phyloP scores from a whole-genome alignment of 1,140 invertebrate genomes.

The Cydia pomonella region DNA sequence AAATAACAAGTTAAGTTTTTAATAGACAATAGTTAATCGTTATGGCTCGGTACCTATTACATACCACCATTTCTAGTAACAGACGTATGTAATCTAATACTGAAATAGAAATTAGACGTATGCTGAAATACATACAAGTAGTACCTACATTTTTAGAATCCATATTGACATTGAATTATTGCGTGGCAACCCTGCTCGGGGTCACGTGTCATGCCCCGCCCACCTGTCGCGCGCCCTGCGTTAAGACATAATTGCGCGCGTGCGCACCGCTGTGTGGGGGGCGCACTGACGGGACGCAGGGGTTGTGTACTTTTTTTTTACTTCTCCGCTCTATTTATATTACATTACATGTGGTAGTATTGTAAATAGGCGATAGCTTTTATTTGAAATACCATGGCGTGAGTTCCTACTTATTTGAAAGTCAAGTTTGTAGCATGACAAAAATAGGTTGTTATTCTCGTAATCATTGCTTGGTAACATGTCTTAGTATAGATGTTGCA shows the following conservation, averaged over 20 bases:
- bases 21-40: too few species aligned
- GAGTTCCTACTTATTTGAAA: too few species aligned
- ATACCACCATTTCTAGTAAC: too few species aligned
- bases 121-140: too few species aligned
- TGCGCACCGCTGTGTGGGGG: constrained; percentile 47
- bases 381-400: too few species aligned
- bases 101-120: too few species aligned
- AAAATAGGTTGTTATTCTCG: neutral
- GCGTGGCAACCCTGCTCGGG: constrained; percentile 48
- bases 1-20: too few species aligned
- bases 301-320: neutral
- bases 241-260: constrained; percentile 65
- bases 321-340: neutral
- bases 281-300: constrained; percentile 37
- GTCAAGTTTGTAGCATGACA: neutral
- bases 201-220: constrained; percentile 64
- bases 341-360: neutral
- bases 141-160: neutral
- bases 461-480: too few species aligned
- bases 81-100: too few species aligned
- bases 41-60: too few species aligned
- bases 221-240: constrained; percentile 66
- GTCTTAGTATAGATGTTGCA: too few species aligned
- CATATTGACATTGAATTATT: neutral
- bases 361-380: neutral